Percentiles rank a stretch among this genome's conserved stretches.
phyloP scores from a whole-genome alignment of 2,113 vertebrate species.

The Cynoglossus semilaevis region DNA sequence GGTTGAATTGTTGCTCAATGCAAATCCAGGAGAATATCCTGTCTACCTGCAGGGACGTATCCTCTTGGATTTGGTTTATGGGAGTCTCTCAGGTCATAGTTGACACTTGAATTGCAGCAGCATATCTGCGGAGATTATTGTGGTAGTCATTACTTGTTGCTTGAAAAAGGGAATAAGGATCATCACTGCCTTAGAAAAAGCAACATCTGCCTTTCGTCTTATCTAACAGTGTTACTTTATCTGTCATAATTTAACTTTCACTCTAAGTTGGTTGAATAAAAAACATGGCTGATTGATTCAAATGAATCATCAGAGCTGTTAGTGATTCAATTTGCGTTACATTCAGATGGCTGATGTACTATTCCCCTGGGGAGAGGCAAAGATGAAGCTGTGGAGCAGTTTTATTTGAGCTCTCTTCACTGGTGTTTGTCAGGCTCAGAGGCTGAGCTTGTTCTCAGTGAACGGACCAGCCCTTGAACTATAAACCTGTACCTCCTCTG shows the following conservation, averaged over 20 bases:
- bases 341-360: constrained; percentile 75
- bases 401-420: too few relatives aligned
- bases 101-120: constrained; percentile 62
- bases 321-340: constrained; percentile 70
- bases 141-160: constrained; percentile 72
- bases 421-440: constrained; percentile 72
- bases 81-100: constrained; percentile 57
- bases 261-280: constrained; percentile 71
- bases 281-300: constrained; percentile 70
- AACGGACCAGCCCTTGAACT: constrained; percentile 77
- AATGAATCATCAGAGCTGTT: constrained; percentile 71
- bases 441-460: constrained; percentile 72
- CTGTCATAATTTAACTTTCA: constrained; percentile 62
- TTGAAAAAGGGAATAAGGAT: constrained; percentile 72
- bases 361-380: constrained; percentile 70
- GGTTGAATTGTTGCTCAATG: constrained; percentile 69
- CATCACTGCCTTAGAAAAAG: too few relatives aligned
- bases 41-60: constrained; percentile 66
- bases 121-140: constrained; percentile 69
- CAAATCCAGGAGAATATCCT: constrained; percentile 73
- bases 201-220: constrained; percentile 67
- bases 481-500: constrained; percentile 77
- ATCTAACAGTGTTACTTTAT: constrained; percentile 60
- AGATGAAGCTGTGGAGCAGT: constrained; percentile 68
- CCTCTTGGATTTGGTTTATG: constrained; percentile 56